These are phyloP conservation scores for Plemyria rubiginata DNA, from an alignment of 2,888 invertebrate genomes.

Conservation along the genomic window DNA sequence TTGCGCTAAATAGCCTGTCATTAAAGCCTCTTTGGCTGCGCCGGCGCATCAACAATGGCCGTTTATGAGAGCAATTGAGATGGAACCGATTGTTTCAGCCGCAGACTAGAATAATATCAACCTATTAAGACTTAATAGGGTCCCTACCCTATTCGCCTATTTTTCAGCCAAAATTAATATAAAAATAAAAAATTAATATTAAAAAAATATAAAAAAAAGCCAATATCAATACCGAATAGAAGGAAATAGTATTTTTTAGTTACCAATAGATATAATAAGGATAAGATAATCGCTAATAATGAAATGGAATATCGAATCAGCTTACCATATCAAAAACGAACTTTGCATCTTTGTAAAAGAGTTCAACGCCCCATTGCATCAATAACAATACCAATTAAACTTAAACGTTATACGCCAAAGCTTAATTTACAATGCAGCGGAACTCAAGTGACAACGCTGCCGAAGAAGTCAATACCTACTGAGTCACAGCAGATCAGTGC, in stretches of 20 bases:
- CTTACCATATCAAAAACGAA: not conserved
- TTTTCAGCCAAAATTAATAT: too few species aligned
- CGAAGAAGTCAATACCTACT: constrained; percentile 60
- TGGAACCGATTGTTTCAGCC: constrained; percentile 51
- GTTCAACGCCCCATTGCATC: not conserved
- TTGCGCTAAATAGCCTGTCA: constrained; percentile 72
- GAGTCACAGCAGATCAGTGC: constrained; percentile 46
- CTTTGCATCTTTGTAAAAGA: not conserved
- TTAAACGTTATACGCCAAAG: too few species aligned
- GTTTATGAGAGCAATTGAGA: constrained; percentile 62
- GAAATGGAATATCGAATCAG: too few species aligned
- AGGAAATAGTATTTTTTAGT: too few species aligned
- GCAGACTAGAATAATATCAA: constrained; percentile 11
- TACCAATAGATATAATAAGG: too few species aligned
- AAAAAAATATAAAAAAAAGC: too few species aligned
- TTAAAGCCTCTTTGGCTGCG: constrained; percentile 59
- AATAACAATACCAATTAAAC: too few species aligned
- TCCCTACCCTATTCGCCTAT: too few species aligned
- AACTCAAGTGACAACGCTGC: constrained; percentile 9
- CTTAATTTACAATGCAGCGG: constrained; percentile 5
- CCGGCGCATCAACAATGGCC: constrained; percentile 57
- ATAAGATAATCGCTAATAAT: not conserved
- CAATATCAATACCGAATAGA: too few species aligned
- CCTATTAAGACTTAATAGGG: too few species aligned
- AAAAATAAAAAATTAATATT: too few species aligned